Base-by-base conservation (phyloP, 2,113 vertebrate species). In the Phyllostomus discolor region DNA sequence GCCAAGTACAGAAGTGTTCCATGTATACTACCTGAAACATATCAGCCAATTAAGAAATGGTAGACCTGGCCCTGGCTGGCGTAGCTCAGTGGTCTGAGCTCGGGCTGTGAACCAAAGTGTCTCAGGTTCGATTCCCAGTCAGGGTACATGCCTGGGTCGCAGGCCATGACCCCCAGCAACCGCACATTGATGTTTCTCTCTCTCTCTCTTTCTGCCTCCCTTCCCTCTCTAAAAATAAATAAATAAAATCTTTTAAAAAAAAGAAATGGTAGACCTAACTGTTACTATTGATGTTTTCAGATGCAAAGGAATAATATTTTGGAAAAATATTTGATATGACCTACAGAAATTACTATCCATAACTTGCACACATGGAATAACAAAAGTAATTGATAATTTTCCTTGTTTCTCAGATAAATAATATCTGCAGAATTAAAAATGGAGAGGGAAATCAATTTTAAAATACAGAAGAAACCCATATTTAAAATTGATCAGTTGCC, bases 361-460 rank as follows among this genome's bases (percentile, higher is more conserved):
- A 50, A 3, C 12, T 95, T 76, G 62, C 35, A 66, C 83, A 76
- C 15, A 75, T 31, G 24, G 50, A 90, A 91, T 28, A 82, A 76
- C 78, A 20, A 66, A 90, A 92, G 70, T 38, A 85, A 43, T 4
- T 57, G 79, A 62, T 62, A 50, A 64, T 89, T 90, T 62, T 90
- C 57, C 26, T 50, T 80, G 5, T 43, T 94, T 94, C 6, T 24
- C 10, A 85, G n/a, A 28, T 59, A 85, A 75, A 33, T 91, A 90
- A 91, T 48, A 86, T 2, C 2, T 88, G 7, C 4, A 91, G 33
- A 91, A 83, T 59, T 85, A 82, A 95, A 96, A 95, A 7, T 38
- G 14, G 10, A 88, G 24, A 84, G 35, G n/a, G 75, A 91, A 97
- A 85, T 92, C 72, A 85, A 54, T 96, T 94, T 95, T 82, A 94